phyloP scores from a whole-genome alignment of 2,888 invertebrate species.

The Drosophila pseudotakahashii region DNA sequence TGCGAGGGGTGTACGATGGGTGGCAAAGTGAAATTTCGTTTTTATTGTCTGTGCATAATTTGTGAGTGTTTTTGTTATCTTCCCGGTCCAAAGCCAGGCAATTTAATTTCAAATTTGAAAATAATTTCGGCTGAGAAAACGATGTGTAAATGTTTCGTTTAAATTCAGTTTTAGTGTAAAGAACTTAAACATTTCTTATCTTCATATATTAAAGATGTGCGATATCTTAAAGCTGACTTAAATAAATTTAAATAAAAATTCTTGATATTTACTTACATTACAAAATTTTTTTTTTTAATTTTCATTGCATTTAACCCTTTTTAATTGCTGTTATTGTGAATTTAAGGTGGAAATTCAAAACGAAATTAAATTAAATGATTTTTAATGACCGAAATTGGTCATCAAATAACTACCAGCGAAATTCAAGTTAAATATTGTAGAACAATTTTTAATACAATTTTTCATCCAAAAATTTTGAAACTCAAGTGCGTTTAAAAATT shows the following conservation, averaged over 20 bases:
- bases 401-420: constrained; percentile 3
- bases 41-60: constrained; percentile 35
- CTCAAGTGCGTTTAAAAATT: constrained; percentile 17
- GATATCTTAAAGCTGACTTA: too few species aligned
- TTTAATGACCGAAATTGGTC: constrained; percentile 2
- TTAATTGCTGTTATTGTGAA: too few species aligned
- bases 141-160: neutral
- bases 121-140: neutral
- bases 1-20: neutral
- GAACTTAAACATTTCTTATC: too few species aligned
- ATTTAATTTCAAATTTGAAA: constrained; percentile 8
- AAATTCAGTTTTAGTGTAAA: too few species aligned
- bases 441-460: constrained; percentile 16
- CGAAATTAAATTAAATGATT: neutral
- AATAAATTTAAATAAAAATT: too few species aligned
- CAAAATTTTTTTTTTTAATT: neutral
- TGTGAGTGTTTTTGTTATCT: constrained; percentile 12
- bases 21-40: constrained; percentile 14
- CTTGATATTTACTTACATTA: too few species aligned
- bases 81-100: neutral
- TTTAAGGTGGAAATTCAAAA: neutral
- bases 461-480: constrained; percentile 12
- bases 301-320: neutral
- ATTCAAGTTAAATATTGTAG: constrained; percentile 12
- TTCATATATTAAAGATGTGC: too few species aligned